Evolutionary conservation across 2,888 invertebrate genomes (phyloP).

Genomic region (Caenorhabditis sp.): DNA sequence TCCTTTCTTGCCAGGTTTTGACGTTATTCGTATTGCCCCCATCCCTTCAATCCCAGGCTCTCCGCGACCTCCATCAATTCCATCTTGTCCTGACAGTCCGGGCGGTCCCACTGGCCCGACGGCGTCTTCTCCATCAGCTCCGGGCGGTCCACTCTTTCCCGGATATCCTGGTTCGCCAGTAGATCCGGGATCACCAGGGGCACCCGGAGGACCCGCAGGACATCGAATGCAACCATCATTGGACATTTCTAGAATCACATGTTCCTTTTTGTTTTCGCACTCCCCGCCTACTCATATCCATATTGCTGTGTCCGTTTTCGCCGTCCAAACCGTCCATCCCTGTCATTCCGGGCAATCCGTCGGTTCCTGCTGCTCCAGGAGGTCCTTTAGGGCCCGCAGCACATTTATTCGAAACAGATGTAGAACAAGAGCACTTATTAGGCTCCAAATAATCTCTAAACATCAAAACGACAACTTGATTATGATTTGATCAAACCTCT

Average conservation of each 20-base stretch:
- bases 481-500: constrained; percentile 4
- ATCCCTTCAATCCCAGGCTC: constrained; percentile 35
- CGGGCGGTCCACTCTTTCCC: constrained; percentile 13
- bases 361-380: constrained; percentile 13
- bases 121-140: background rate
- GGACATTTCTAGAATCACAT: constrained; percentile 20
- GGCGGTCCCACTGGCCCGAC: constrained; percentile 9
- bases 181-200: constrained; percentile 13
- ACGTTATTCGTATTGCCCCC: constrained; percentile 7
- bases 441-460: background rate
- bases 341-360: constrained; percentile 8
- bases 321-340: constrained; percentile 10
- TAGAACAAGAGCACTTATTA: constrained; percentile 25
- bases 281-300: constrained; percentile 12
- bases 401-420: constrained; percentile 9
- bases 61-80: constrained; percentile 19
- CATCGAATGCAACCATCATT: constrained; percentile 41
- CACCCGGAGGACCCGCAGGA: constrained; percentile 25
- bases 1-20: constrained; percentile 1
- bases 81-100: constrained; percentile 19
- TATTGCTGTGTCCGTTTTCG: constrained; percentile 7
- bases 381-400: constrained; percentile 13
- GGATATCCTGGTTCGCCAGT: constrained; percentile 17
- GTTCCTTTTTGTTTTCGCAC: too few species aligned
- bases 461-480: background rate